Base-by-base conservation (phyloP, 2,888 invertebrate genomes). In the Campoletis raptor region DNA sequence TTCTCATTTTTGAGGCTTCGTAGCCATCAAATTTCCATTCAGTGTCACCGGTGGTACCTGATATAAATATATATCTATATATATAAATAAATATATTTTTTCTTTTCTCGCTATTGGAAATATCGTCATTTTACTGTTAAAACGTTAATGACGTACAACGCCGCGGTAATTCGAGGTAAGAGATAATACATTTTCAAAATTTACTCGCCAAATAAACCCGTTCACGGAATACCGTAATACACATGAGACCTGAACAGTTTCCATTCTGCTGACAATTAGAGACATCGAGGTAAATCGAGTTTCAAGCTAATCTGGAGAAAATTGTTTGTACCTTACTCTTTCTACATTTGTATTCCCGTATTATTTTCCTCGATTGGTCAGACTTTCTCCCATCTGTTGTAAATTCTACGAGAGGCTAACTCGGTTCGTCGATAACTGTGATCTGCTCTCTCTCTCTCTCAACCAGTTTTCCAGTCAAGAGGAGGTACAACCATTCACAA, bases 21-120 rank as follows among this genome's bases (percentile, higher is more conserved):
- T 21, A 18, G 82, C 45, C 70, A 66, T 61, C 40, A 57, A 86
- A 81, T 86, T 83, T 81, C 61, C 69, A 86, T 83, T 86, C 86
- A 86, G 86, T 86, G 83, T 86, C 83, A 86, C 83, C 83, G 48
- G 81, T 83, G 83, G 86, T 86, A 86, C 86, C 86, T 86, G 86
- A 83, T 81, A 74, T 42, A 83, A 45, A 77, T 30, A 66, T 24
- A 79, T n/a, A 74, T 45, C 57, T 40, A 73, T n/a, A 77, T 61
- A 82, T 57, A 74, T 37, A 67, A 48, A 61, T n/a, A 30, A 37
- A 37, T 69, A 80, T 84, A 57, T 21, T 74, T 81, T 67, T 83
- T 76, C 70, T 69, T 67, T 40, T 81, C 57, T 79, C 37, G 54
- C 54, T 42, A 78, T 73, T 67, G 77, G 78, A 78, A 76, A 81